Base-by-base conservation (phyloP, 2,888 invertebrate species). In the Galerucella pusilla region DNA sequence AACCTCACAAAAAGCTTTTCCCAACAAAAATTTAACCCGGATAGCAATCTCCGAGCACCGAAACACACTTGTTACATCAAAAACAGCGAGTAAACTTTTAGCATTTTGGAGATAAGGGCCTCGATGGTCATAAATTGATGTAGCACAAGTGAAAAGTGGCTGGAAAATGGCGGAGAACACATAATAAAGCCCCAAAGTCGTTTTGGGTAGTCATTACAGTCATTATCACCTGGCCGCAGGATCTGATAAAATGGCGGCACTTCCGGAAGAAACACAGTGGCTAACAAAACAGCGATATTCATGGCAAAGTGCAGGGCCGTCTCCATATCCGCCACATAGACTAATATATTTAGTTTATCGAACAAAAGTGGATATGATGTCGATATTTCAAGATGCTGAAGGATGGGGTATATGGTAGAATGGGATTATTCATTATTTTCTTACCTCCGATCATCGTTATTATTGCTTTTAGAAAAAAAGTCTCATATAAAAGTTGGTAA, bases 171-270 rank as follows among this genome's bases (percentile, higher is more conserved):
- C 71, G 45, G 66, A 75, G 61, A 71, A 57, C 74, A 74, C 77
- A 72, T 78, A 76, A 78, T 77, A 76, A 78, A 75, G 77, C 73
- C 75, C 74, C 74, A 77, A 75, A 78, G 77, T 76, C 79, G 78
- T 79, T 79, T 78, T 64, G 64, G 76, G 75, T 75, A 75, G 76
- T 79, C 80, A 82, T 82, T 82, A 82, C 77, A 80, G 79, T 75
- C 79, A 81, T 82, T 82, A 82, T 82, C 82, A 82, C 81, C 81
- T 82, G 81, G 77, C 79, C 80, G 66, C 82, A 82, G 81, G 65
- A 82, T 81, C 80, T 78, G 80, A 81, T 81, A 79, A 54, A 66
- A 71, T 73, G 73, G 52, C 74, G 60, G 63, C 46, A 71, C 71
- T 75, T 78, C 71, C 73, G 73, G 71, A 67, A 66, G 71, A 75